phyloP scores from a whole-genome alignment of 2,113 vertebrate genomes.

The Toxotes chatareus region DNA sequence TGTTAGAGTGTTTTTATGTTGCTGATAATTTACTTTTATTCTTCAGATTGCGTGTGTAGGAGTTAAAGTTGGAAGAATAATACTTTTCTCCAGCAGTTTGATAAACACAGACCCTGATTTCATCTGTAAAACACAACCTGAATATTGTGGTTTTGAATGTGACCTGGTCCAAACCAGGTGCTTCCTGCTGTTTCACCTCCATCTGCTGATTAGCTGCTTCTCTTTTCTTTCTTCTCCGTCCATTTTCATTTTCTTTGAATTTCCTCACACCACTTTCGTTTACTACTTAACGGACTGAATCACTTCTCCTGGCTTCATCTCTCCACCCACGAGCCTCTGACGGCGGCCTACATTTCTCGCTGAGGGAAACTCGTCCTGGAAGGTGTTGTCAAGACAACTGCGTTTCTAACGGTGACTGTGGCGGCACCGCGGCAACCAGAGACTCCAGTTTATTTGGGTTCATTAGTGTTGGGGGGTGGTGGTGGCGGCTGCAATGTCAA shows the following conservation, averaged over 20 bases:
- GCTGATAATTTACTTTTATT: too few relatives aligned
- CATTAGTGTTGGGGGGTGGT: conserved; percentile 39
- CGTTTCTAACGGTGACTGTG: conserved; percentile 27
- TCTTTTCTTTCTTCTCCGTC: conserved; percentile 1
- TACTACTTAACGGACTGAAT: conserved; percentile 20
- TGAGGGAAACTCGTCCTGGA: conserved; percentile 64
- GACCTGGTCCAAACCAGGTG: background rate
- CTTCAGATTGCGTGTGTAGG: too few relatives aligned
- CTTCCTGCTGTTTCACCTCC: conserved; percentile 12
- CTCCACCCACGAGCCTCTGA: conserved; percentile 36
- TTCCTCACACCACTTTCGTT: background rate
- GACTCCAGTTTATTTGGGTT: conserved; percentile 35
- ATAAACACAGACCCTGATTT: background rate
- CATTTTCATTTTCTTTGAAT: background rate
- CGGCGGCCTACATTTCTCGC: conserved; percentile 60
- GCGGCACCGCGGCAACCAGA: conserved; percentile 43
- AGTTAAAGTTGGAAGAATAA: too few relatives aligned
- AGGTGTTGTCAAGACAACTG: conserved; percentile 68
- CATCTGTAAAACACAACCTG: background rate
- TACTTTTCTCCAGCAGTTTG: too few relatives aligned
- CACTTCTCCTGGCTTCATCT: background rate
- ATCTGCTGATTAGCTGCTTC: background rate
- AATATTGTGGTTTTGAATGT: background rate
- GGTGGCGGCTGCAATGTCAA: conserved; percentile 13
- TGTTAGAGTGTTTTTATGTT: too few relatives aligned